Base-by-base conservation (phyloP, 2,113 vertebrate genomes). In the Lepidothrix coronata region DNA sequence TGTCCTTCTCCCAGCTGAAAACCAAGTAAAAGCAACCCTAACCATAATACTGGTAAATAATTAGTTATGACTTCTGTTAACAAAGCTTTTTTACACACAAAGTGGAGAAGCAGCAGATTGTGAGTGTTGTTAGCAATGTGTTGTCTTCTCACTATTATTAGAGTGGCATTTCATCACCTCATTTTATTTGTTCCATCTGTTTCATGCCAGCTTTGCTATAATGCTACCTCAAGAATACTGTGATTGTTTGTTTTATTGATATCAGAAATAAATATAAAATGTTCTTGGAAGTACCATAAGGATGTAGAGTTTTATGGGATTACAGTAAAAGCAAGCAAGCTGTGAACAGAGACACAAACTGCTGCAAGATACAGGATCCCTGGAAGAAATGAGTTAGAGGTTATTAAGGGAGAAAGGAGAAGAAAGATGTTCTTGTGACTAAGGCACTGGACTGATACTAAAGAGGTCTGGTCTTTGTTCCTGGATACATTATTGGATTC, bases 101-200 rank as follows among this genome's bases (percentile, higher is more conserved):
- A 14, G 41, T 59, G 41, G 54, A 95, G 74, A 88, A 91, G 86
- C 67, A 94, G 84, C 88, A 96, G 84, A 90, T 85, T 93, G 76
- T 65, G 91, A 88, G 58, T 57, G 80, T 51, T 91, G 81, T 89
- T 95, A 85, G 83, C 73, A 86, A 85, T 88, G 84, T 84, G 91
- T 62, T 95, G 81, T 93, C 84, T 93, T 96, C 84, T 85, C 31
- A 13, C 88, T 89, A 80, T 95, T 97, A 87, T 95, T 90, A 71
- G 77, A 91, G 65, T 74, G 84, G 94, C 90, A 63, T 83, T 91
- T 92, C 86, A 86, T 95, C 91, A 87, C 95, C 93, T 96, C 78
- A 5, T 80, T 96, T 96, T 94, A 95, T 95, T 95, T 92, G 81
- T 96, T 91, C 95, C 95, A 95, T 96, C 96, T 96, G 94, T 79